Percentiles rank a stretch among this genome's conserved stretches.
Conservation (phyloP, 1,140 invertebrate genomes). For the Physella acuta region DNA sequence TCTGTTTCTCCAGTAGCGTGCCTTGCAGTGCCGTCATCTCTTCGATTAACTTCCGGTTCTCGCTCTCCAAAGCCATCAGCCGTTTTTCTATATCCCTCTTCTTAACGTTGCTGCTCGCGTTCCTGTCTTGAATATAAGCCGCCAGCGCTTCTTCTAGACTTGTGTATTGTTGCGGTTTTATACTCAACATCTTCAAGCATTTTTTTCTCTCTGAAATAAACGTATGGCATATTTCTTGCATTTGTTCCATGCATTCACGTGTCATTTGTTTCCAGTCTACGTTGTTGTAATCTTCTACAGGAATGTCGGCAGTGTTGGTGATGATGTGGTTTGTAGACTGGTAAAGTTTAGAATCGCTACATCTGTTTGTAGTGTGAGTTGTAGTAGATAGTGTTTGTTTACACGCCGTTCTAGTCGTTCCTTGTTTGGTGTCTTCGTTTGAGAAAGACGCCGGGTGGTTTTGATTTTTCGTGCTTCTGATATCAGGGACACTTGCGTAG, state of each 20-base stretch:
- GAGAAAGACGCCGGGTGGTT: too few species aligned
- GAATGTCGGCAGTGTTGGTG: too few species aligned
- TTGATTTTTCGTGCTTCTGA: too few species aligned
- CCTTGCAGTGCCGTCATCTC: slow-evolving; percentile 4
- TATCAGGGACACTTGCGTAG: too few species aligned
- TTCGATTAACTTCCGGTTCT: slow-evolving; percentile 15
- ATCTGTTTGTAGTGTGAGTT: too few species aligned
- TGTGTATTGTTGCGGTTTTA: background rate
- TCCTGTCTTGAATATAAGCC: background rate
- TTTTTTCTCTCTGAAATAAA: background rate
- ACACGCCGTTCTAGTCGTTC: too few species aligned
- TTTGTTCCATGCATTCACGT: slow-evolving; percentile 9
- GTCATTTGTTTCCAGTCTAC: slow-evolving; percentile 17
- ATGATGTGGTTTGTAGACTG: too few species aligned
- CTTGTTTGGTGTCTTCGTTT: too few species aligned
- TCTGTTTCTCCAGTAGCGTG: background rate
- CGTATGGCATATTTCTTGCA: background rate
- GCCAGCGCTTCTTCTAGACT: slow-evolving; percentile 7
- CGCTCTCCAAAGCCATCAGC: slow-evolving; percentile 26
- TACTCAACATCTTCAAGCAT: background rate
- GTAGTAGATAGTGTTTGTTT: too few species aligned
- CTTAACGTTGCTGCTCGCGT: background rate
- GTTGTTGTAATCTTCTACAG: background rate
- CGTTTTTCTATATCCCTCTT: background rate
- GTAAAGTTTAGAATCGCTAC: too few species aligned